Conservation (phyloP, 2,888 invertebrate genomes). For the Melitaea athalia region DNA sequence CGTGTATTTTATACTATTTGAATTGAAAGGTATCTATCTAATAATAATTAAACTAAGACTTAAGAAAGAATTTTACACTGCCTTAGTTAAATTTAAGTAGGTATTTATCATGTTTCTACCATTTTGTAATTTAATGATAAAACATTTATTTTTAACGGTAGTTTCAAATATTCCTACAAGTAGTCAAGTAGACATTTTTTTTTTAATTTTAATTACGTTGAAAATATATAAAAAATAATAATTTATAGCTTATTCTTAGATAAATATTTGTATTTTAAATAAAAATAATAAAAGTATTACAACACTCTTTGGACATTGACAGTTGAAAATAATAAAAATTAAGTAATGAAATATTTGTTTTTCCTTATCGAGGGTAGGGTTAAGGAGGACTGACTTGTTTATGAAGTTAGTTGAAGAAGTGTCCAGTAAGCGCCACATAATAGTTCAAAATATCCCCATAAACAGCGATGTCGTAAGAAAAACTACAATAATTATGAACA, state of each 20-base stretch:
- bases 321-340: background rate
- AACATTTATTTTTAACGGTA: background rate
- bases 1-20: background rate
- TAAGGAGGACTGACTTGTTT: too few species aligned
- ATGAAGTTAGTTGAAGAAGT: too few species aligned
- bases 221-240: slow-evolving; percentile 7
- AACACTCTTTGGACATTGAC: background rate
- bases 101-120: slow-evolving; percentile 3
- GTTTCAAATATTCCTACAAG: background rate
- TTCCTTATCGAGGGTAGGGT: too few species aligned
- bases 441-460: too few species aligned
- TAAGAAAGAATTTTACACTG: slow-evolving; percentile 5
- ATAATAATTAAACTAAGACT: background rate
- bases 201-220: background rate
- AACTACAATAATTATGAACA: too few species aligned
- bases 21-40: background rate
- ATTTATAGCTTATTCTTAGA: background rate
- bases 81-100: slow-evolving; percentile 6
- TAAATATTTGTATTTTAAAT: background rate
- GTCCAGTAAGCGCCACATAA: too few species aligned
- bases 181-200: background rate
- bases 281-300: background rate
- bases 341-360: background rate
- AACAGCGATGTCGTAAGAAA: too few species aligned
- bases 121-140: slow-evolving; percentile 6